Conservation (phyloP, 1,140 invertebrate species). For the Sipha flava region DNA sequence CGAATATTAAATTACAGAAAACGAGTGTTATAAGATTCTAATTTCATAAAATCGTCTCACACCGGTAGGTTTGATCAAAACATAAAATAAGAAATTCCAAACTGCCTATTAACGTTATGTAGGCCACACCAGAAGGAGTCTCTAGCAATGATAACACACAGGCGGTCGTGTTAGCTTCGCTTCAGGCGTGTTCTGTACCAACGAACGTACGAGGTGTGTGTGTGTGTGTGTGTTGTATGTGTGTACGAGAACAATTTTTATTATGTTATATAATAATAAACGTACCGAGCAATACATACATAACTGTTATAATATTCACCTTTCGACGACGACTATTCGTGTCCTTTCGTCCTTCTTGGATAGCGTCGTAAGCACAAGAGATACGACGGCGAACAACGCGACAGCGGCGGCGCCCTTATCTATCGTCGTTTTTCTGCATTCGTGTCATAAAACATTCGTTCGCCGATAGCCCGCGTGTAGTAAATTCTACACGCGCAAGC, state of each 20-base stretch:
- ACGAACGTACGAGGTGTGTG: too few species aligned
- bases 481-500: background rate
- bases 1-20: too few species aligned
- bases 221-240: background rate
- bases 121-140: too few species aligned
- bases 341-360: background rate
- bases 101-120: too few species aligned
- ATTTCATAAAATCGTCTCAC: too few species aligned
- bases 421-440: slow-evolving; percentile 24
- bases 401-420: background rate
- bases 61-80: too few species aligned
- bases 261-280: background rate
- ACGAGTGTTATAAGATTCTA: too few species aligned
- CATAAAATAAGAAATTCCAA: too few species aligned
- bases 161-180: too few species aligned
- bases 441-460: slow-evolving; percentile 10
- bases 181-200: too few species aligned
- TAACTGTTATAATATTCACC: background rate
- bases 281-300: too few species aligned
- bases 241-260: background rate
- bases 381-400: background rate
- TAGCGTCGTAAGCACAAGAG: background rate
- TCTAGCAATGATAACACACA: too few species aligned
- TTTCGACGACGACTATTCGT: background rate
- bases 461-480: background rate